Evolutionary conservation across 1,140 invertebrate genomes (phyloP), one percentile per base, ranked within the genome.

Genomic region (Ericerus pela): DNA sequence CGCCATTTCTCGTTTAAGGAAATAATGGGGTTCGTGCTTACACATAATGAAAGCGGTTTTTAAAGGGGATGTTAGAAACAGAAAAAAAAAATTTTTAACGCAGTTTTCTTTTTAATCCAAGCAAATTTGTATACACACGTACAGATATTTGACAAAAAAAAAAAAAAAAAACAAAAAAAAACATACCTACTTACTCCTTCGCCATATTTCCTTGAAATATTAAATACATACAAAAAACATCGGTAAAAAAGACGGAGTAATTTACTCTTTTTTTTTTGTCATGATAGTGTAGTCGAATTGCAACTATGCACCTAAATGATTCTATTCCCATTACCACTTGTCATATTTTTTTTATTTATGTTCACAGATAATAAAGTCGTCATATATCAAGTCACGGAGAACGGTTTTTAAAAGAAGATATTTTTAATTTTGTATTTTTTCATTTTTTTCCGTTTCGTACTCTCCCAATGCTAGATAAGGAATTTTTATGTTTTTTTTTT

Each of bases 1-100:
- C 41, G 41, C 41, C 41, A 47, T 47, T 47, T 47, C 41, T 47
- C 41, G 41, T 47, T 47, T 47, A 47, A 47, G 41, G 41, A 47
- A 47, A 47, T 47, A 47, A 47, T 47, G 41, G 41, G 41, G 41
- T 47, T 47, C 41, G 41, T 47, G 41, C 41, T 47, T 24, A 24
- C 20, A 47, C 41, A 47, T 47, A 47, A 47, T 47, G 41, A 47
- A 24, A 22, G 26, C 41, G 26, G 41, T 47, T 47, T 47, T n/a
- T n/a, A n/a, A n/a, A 47, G 41, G 41, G 41, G 41, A 4, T 47
- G 18, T 47, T 24, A 47, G 41, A 47, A 47, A 47, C n/a, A n/a
- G n/a, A n/a, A 47, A 47, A 24, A 33, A 33, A n/a, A 10, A 47
- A 24, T 47, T 47, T 47, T 47, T 41, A 16, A 18, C 26, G 16